Evolutionary conservation across 1,140 invertebrate genomes (phyloP).

Genomic region (Xylocopa sonorina): DNA sequence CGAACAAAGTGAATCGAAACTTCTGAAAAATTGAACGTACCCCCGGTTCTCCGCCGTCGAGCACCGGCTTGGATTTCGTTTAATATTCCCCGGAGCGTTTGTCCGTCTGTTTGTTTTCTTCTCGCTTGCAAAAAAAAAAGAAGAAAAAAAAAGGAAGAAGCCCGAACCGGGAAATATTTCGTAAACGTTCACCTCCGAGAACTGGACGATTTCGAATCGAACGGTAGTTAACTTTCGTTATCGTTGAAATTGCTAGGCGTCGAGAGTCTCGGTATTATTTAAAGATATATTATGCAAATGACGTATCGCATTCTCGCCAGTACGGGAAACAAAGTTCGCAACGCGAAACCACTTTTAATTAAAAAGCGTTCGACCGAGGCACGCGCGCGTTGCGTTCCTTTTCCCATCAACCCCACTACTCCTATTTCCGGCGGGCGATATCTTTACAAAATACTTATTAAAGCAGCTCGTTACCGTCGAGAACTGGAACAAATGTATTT

Average conservation of each 20-base stretch:
- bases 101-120: constrained; percentile 9
- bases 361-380: constrained; percentile 9
- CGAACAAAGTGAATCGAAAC: constrained; percentile 42
- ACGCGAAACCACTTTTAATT: constrained; percentile 26
- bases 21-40: constrained; percentile 38
- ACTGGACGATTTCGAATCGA: too few relatives aligned
- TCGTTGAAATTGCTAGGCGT: too few relatives aligned
- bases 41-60: not conserved
- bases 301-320: too few relatives aligned
- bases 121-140: not conserved
- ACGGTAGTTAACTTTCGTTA: too few relatives aligned
- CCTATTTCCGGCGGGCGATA: not conserved
- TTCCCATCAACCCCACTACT: too few relatives aligned
- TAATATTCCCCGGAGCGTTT: constrained; percentile 17
- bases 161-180: not conserved
- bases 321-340: not conserved
- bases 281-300: too few relatives aligned
- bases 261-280: constrained; percentile 8
- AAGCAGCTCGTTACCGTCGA: not conserved
- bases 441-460: constrained; percentile 11
- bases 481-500: constrained; percentile 20
- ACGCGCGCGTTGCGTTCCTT: too few relatives aligned
- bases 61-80: constrained; percentile 5
- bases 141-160: not conserved
- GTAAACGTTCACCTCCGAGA: not conserved